These are phyloP conservation scores for Orientallactaga sibirica DNA, from an alignment of 2,797 vertebrate genomes.

Conservation along the genomic window DNA sequence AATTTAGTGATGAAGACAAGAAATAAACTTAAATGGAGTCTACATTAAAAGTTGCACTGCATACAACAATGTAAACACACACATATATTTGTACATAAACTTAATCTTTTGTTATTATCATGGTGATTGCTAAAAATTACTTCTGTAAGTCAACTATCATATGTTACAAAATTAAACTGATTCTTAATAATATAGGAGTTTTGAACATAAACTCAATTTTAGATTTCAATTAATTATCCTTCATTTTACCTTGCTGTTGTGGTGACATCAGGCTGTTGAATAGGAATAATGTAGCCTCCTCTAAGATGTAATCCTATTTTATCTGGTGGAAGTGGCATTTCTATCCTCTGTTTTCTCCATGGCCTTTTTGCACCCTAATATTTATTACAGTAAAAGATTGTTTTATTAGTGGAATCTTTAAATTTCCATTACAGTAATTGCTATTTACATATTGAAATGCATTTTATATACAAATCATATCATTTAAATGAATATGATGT, in stretches of 20 bases:
- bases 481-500: not conserved
- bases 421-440: not conserved
- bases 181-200: not conserved
- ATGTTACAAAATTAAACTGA: not conserved
- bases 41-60: not conserved
- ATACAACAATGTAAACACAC: not conserved
- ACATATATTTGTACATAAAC: not conserved
- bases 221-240: not conserved
- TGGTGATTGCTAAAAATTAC: not conserved
- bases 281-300: slow-evolving; percentile 94
- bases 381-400: not conserved
- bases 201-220: not conserved
- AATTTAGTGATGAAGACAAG: no score
- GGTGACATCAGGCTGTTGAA: slow-evolving; percentile 91
- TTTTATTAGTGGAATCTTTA: not conserved
- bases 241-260: slow-evolving; percentile 92
- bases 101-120: not conserved
- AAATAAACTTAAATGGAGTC: not conserved
- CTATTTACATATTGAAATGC: not conserved
- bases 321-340: slow-evolving; percentile 91
- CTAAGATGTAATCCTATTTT: slow-evolving; percentile 96
- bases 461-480: not conserved
- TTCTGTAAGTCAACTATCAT: not conserved
- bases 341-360: slow-evolving; percentile 77
- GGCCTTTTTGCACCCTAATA: slow-evolving; percentile 78